Conservation (phyloP, 2,113 vertebrate genomes). For the Nesogale talazaci region DNA sequence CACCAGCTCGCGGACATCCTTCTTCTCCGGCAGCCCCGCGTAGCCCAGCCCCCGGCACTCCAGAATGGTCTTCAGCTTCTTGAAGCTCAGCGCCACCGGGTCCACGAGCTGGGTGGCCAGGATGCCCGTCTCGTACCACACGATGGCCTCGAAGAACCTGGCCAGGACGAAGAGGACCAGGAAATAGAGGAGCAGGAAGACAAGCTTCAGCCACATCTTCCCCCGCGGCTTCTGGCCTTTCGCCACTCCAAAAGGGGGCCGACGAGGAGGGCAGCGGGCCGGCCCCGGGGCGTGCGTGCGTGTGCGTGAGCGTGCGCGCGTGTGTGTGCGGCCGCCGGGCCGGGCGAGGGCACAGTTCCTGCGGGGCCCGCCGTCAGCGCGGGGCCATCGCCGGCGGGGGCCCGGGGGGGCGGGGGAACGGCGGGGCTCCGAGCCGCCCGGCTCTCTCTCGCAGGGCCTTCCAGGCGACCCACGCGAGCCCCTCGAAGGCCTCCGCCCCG, state of each 20-base stretch:
- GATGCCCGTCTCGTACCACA: constrained; percentile 97
- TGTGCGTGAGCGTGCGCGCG: not conserved
- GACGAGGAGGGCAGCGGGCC: not conserved
- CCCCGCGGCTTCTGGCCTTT: constrained; percentile 11
- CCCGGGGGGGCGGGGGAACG: not conserved
- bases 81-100: constrained; percentile 94
- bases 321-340: not conserved
- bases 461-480: not conserved
- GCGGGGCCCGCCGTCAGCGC: not conserved
- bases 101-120: constrained; percentile 96
- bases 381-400: constrained; percentile 19
- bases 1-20: constrained; percentile 94
- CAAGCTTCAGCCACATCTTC: constrained; percentile 97
- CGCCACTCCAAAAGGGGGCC: not conserved
- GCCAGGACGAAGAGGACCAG: constrained; percentile 94
- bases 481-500: not conserved
- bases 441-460: constrained; percentile 17
- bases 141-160: constrained; percentile 94
- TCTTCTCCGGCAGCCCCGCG: constrained; percentile 94
- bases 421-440: not conserved
- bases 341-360: not conserved
- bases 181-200: constrained; percentile 96
- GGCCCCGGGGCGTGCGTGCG: not conserved
- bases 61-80: constrained; percentile 95
- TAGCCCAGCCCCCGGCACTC: constrained; percentile 95